Evolutionary conservation across 2,113 vertebrate species (phyloP).

Genomic region (Hippocampus guttulatus): DNA sequence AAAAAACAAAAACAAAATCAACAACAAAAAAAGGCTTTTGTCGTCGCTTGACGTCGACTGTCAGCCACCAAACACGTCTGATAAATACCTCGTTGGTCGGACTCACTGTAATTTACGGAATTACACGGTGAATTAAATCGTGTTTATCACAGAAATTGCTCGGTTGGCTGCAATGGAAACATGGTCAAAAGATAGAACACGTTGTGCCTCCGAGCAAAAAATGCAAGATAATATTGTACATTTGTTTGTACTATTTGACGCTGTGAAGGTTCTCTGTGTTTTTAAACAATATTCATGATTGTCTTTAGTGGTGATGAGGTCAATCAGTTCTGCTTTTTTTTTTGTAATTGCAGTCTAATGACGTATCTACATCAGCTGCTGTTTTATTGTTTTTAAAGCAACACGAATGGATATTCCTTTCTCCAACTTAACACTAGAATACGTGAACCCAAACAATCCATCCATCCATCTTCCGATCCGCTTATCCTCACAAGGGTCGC

Average conservation of each 20-base stretch:
- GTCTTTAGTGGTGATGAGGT: slow-evolving; percentile 69
- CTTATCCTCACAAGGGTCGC: too few species aligned
- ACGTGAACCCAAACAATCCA: background rate
- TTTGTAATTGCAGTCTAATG: slow-evolving; percentile 8
- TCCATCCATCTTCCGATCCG: background rate
- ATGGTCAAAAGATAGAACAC: slow-evolving; percentile 10
- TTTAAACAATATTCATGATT: slow-evolving; percentile 48
- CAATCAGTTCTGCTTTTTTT: slow-evolving; percentile 60
- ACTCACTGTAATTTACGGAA: slow-evolving; percentile 39
- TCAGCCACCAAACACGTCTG: slow-evolving; percentile 25
- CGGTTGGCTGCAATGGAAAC: slow-evolving; percentile 13
- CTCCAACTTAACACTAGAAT: background rate
- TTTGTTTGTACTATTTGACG: slow-evolving; percentile 3
- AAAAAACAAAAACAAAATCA: background rate
- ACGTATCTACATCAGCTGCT: slow-evolving; percentile 2
- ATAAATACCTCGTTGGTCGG: slow-evolving; percentile 44
- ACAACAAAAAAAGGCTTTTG: background rate
- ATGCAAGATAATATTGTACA: background rate
- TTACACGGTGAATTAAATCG: slow-evolving; percentile 52
- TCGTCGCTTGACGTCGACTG: slow-evolving; percentile 31
- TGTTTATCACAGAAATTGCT: slow-evolving; percentile 37
- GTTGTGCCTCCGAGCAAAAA: background rate
- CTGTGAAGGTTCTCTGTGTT: slow-evolving; percentile 30
- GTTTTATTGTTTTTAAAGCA: background rate
- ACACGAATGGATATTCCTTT: background rate